Percentiles rank a stretch among this genome's conserved stretches.
Conservation (phyloP, 2,113 vertebrate genomes). For the Halichoerus grypus region DNA sequence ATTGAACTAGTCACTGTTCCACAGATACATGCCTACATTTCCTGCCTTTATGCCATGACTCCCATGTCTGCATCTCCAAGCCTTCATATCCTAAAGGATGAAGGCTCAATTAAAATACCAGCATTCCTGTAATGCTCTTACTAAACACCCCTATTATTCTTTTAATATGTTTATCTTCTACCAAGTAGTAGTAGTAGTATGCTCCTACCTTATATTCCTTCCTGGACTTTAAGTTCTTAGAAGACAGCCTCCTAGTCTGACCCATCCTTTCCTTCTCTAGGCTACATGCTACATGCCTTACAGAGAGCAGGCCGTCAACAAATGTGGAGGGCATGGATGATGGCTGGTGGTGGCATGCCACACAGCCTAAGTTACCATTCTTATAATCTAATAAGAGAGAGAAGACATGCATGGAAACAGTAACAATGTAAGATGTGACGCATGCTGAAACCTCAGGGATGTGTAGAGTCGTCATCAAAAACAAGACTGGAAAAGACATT, state of each 20-base stretch:
- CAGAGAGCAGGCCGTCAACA: neutral
- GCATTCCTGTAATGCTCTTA: neutral
- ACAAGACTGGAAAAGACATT: slow-evolving; percentile 16
- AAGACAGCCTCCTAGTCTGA: neutral
- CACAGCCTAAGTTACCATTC: neutral
- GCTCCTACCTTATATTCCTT: neutral
- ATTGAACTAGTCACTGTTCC: neutral
- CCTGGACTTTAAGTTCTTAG: slow-evolving; percentile 20
- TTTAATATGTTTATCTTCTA: neutral
- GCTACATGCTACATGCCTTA: neutral
- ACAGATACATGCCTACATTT: neutral
- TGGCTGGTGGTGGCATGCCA: neutral
- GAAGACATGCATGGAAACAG: neutral
- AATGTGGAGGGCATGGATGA: neutral
- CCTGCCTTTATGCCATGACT: neutral
- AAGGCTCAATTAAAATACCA: neutral
- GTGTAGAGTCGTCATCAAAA: neutral
- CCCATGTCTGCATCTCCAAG: neutral
- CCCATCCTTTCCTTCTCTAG: neutral
- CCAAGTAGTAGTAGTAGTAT: neutral
- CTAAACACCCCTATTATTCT: neutral
- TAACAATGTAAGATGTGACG: neutral
- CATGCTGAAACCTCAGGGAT: neutral
- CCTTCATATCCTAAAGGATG: neutral
- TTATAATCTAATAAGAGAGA: slow-evolving; percentile 8